Evolutionary conservation across 2,797 vertebrate species (phyloP).

Genomic region (Xiphorhynchus erythropygius): DNA sequence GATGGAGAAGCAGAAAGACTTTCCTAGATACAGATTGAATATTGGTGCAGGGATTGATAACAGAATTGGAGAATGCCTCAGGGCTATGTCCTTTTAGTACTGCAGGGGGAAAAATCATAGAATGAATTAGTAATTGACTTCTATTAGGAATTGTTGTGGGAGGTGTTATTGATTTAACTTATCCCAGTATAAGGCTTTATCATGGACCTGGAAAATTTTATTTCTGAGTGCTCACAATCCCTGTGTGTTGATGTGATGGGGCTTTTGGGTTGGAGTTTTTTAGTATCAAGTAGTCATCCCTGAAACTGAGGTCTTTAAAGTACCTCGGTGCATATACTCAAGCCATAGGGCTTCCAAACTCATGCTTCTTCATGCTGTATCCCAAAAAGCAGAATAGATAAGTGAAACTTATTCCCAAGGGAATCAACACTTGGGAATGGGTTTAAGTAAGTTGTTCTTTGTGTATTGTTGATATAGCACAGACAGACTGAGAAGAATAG

Average conservation of each 20-base stretch:
- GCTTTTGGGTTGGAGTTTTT: not conserved
- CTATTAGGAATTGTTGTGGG: not conserved
- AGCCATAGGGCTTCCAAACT: not conserved
- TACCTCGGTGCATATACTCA: not conserved
- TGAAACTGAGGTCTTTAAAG: not conserved
- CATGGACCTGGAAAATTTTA: not conserved
- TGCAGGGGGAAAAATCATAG: fast-evolving
- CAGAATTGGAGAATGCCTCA: not conserved
- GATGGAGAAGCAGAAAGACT: not conserved
- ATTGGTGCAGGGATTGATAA: not conserved
- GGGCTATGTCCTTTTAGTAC: not conserved
- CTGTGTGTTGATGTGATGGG: not conserved
- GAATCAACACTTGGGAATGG: not conserved
- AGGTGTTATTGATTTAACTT: not conserved
- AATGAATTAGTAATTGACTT: not conserved
- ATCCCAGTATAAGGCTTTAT: not conserved
- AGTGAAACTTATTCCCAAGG: not conserved
- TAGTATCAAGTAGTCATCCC: not conserved
- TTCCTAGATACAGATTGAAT: not conserved
- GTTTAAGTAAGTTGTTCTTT: not conserved
- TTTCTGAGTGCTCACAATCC: not conserved
- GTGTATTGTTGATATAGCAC: not conserved
- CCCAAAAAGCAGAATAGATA: not conserved
- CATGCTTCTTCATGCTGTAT: not conserved
- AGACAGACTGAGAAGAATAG: conserved; percentile 2